Conservation (phyloP, 2,113 vertebrate species). For the Rattus rattus region DNA sequence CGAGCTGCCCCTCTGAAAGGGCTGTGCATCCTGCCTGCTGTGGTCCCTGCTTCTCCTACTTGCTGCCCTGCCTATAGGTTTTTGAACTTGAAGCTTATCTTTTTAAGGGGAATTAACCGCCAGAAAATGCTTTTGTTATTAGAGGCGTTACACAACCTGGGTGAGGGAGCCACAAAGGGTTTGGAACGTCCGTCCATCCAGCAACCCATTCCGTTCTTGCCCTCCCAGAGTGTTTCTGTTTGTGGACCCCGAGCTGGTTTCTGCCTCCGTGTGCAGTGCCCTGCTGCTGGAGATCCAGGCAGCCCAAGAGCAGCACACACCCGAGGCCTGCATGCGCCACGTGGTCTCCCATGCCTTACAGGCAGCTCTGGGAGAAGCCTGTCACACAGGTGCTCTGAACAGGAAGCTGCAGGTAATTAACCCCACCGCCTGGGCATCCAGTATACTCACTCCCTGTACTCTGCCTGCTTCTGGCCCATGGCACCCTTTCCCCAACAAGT, state of each 20-base stretch:
- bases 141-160: not conserved
- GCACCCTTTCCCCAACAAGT: not conserved
- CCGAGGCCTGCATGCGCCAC: slow-evolving; percentile 87
- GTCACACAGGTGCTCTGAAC: slow-evolving; percentile 82
- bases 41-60: not conserved
- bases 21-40: not conserved
- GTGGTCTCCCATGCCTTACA: slow-evolving; percentile 91
- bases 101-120: not conserved
- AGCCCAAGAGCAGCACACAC: slow-evolving; percentile 78
- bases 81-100: not conserved
- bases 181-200: not conserved
- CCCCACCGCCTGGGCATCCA: too few species aligned
- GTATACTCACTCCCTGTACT: accelerated
- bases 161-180: not conserved
- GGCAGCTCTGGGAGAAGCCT: slow-evolving; percentile 89
- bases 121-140: not conserved
- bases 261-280: slow-evolving; percentile 86
- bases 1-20: not conserved
- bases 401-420: slow-evolving; percentile 88
- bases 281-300: slow-evolving; percentile 88
- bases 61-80: not conserved
- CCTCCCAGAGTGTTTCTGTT: slow-evolving; percentile 92
- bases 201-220: not conserved
- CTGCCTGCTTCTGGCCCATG: not conserved
- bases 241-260: slow-evolving; percentile 92